phyloP scores from a whole-genome alignment of 2,113 vertebrate genomes.

The Gobius niger region DNA sequence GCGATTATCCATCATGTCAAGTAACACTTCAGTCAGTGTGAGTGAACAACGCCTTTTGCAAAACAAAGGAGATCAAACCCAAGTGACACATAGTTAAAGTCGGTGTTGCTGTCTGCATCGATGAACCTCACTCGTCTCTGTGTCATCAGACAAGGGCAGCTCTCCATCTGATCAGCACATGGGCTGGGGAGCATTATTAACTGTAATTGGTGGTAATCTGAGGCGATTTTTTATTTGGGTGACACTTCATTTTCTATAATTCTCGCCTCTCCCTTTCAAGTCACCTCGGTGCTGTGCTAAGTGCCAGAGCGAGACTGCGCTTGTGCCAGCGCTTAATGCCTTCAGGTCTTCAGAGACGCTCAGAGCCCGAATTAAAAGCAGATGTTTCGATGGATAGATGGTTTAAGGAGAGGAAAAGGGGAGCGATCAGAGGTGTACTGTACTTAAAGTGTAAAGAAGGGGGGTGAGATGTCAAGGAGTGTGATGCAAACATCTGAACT shows the following conservation, averaged over 20 bases:
- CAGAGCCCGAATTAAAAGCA: conserved; percentile 86
- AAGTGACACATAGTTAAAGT: conserved; percentile 48
- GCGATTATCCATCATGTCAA: not conserved
- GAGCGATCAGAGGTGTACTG: conserved; percentile 62
- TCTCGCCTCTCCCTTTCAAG: conserved; percentile 85
- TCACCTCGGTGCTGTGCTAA: conserved; percentile 84
- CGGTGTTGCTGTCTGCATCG: conserved; percentile 38
- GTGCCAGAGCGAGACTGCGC: conserved; percentile 77
- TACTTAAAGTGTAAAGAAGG: conserved; percentile 32
- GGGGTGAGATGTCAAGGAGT: conserved; percentile 74
- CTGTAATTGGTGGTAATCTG: conserved; percentile 81
- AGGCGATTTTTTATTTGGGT: conserved; percentile 81
- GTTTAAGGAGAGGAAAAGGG: conserved; percentile 52
- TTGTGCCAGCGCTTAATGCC: conserved; percentile 84
- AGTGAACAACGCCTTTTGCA: not conserved
- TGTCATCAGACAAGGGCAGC: conserved; percentile 35
- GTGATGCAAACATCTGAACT: conserved; percentile 83
- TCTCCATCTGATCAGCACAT: conserved; percentile 82
- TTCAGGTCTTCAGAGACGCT: conserved; percentile 85
- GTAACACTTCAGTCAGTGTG: not conserved
- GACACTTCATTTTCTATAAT: conserved; percentile 91
- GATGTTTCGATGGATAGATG: conserved; percentile 82
- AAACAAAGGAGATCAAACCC: conserved; percentile 48
- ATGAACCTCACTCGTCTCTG: conserved; percentile 32
- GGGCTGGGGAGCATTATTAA: conserved; percentile 68